Conservation (phyloP, 2,797 vertebrate genomes). For the Typhlichthys eigenmanni region DNA sequence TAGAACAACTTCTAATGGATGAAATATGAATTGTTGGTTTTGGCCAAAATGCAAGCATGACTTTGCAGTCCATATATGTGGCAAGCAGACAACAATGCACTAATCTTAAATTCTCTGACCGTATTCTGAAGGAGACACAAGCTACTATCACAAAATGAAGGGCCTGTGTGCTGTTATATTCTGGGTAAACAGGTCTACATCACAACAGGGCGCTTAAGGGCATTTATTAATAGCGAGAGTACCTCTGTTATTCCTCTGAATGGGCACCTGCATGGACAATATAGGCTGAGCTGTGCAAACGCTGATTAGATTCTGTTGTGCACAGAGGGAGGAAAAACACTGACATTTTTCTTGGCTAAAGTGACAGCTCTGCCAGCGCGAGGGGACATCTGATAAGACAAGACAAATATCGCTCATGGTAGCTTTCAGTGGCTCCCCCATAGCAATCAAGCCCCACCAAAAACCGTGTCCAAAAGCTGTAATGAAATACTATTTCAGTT, state of each 20-base stretch:
- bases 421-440: constrained; percentile 33
- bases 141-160: constrained; percentile 36
- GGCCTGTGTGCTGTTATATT: constrained; percentile 26
- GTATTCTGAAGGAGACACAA: constrained; percentile 41
- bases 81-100: constrained; percentile 41
- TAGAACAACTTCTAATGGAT: constrained; percentile 28
- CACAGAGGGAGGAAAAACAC: constrained; percentile 46
- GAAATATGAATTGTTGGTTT: constrained; percentile 34
- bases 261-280: constrained; percentile 58
- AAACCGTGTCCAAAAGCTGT: constrained; percentile 32
- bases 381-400: constrained; percentile 56
- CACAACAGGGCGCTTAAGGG: constrained; percentile 58
- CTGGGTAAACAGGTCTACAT: constrained; percentile 55
- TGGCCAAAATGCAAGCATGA: constrained; percentile 33
- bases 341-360: constrained; percentile 58
- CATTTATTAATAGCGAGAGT: constrained; percentile 57
- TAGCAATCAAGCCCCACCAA: constrained; percentile 12
- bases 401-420: constrained; percentile 48
- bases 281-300: constrained; percentile 41
- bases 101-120: constrained; percentile 48
- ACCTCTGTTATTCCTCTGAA: constrained; percentile 38
- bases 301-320: constrained; percentile 68
- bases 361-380: constrained; percentile 51
- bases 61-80: constrained; percentile 30
- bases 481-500: constrained; percentile 2